Evolutionary conservation across 2,113 vertebrate genomes (phyloP).

Genomic region (Diadophis punctatus): DNA sequence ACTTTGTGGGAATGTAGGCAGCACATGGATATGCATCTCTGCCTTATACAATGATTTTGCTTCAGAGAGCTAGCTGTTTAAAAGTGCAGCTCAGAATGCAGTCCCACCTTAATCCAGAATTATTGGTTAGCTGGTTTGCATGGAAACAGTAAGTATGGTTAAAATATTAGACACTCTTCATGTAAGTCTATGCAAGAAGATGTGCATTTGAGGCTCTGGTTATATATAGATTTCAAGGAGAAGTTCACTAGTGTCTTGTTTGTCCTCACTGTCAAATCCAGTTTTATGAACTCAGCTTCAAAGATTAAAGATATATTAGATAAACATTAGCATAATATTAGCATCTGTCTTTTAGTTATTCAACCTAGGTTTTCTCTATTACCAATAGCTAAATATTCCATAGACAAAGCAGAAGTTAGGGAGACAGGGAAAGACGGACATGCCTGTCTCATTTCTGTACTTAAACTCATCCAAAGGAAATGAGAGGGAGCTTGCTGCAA

Average conservation of each 20-base stretch:
- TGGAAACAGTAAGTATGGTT: not conserved
- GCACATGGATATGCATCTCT: not conserved
- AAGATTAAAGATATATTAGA: not conserved
- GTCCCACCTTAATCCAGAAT: not conserved
- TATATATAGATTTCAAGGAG: not conserved
- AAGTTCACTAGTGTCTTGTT: not conserved
- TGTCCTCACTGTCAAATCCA: not conserved
- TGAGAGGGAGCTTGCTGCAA: not conserved
- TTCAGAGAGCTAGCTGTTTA: not conserved
- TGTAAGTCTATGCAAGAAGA: not conserved
- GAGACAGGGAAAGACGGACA: too few relatives aligned
- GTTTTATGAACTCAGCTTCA: not conserved
- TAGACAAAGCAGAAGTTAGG: not conserved
- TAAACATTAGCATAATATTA: not conserved
- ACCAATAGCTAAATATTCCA: not conserved
- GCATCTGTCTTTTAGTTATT: not conserved
- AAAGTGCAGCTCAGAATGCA: not conserved
- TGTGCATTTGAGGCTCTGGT: not conserved
- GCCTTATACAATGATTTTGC: not conserved
- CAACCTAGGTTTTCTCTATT: not conserved
- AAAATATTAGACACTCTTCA: not conserved
- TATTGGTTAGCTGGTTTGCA: not conserved
- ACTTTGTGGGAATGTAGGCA: not conserved
- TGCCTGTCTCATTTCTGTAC: not conserved
- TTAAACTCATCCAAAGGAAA: not conserved